A percentile compares a stretch with the other conserved stretches of the same genome.
phyloP scores from a whole-genome alignment of 1,140 invertebrate genomes.

The Asbolus verrucosus region DNA sequence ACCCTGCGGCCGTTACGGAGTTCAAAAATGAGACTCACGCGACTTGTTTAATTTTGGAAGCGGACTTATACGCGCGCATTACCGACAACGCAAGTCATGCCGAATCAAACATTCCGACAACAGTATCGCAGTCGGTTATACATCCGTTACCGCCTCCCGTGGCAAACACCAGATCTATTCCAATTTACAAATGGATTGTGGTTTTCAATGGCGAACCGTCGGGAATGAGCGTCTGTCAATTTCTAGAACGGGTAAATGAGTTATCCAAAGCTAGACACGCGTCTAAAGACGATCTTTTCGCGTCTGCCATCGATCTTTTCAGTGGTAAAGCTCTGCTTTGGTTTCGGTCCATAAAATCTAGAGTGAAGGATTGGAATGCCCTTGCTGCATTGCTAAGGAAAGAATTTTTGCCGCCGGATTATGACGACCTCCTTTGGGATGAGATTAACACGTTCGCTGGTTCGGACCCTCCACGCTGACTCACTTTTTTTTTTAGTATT shows the following conservation, averaged over 20 bases:
- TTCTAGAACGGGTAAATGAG: conserved; percentile 56
- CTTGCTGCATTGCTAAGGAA: conserved; percentile 8
- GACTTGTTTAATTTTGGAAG: conserved; percentile 17
- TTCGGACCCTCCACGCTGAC: too few species aligned
- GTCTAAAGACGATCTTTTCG: conserved; percentile 48
- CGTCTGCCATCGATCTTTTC: conserved; percentile 57
- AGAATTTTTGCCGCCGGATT: conserved; percentile 50
- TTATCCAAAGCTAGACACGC: conserved; percentile 55
- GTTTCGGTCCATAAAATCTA: conserved; percentile 54
- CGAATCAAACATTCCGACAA: too few species aligned
- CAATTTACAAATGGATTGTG: conserved; percentile 40
- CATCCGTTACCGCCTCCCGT: conserved; percentile 18
- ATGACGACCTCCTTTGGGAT: conserved; percentile 58
- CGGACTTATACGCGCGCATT: conserved; percentile 1
- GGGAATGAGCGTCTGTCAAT: conserved; percentile 53
- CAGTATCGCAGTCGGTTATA: too few species aligned
- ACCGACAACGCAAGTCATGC: too few species aligned
- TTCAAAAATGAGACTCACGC: conserved; percentile 35
- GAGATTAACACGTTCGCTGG: too few species aligned
- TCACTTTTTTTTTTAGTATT: too few species aligned
- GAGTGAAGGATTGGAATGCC: conserved; percentile 34
- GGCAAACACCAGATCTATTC: not conserved
- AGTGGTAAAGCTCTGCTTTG: conserved; percentile 56
- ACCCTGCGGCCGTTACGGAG: not conserved
- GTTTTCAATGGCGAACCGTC: conserved; percentile 53